A percentile compares a stretch with the other conserved stretches of the same genome.
Evolutionary conservation across 2,888 invertebrate genomes (phyloP).

Genomic region (Onchidella celtica): DNA sequence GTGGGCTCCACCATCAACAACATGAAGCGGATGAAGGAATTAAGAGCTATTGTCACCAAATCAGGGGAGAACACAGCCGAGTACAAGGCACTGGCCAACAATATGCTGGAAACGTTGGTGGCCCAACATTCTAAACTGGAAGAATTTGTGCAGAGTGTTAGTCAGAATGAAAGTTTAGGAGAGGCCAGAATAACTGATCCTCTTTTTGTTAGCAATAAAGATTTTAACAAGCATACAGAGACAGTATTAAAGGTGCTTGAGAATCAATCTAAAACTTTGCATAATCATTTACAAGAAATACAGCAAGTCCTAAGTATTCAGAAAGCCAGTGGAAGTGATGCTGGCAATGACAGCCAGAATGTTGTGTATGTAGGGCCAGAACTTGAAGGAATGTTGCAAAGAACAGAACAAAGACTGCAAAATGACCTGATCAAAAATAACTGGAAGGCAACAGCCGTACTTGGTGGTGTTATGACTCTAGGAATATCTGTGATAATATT

Average conservation of each 20-base stretch:
- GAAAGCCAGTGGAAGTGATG: slow-evolving; percentile 50
- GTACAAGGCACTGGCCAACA: slow-evolving; percentile 22
- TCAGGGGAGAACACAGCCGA: slow-evolving; percentile 62
- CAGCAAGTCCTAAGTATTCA: slow-evolving; percentile 62
- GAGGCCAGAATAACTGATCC: background rate
- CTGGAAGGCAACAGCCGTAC: slow-evolving; percentile 72
- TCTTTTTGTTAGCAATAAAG: slow-evolving; percentile 21
- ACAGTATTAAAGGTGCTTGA: slow-evolving; percentile 58
- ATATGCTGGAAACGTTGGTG: slow-evolving; percentile 13
- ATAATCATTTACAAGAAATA: slow-evolving; percentile 71
- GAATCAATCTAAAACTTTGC: slow-evolving; percentile 65
- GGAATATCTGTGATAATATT: slow-evolving; percentile 68
- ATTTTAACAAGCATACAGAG: slow-evolving; percentile 57
- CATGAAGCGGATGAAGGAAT: slow-evolving; percentile 85
- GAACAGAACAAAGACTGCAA: slow-evolving; percentile 75
- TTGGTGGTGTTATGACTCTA: slow-evolving; percentile 75
- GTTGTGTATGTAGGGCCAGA: slow-evolving; percentile 77
- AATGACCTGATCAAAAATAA: slow-evolving; percentile 77
- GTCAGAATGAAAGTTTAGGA: background rate
- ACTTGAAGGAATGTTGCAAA: slow-evolving; percentile 70
- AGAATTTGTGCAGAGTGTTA: slow-evolving; percentile 16
- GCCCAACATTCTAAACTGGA: slow-evolving; percentile 35
- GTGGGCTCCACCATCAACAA: slow-evolving; percentile 86
- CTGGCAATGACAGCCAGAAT: slow-evolving; percentile 53
- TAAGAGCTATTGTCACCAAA: slow-evolving; percentile 83